These are phyloP conservation scores for Larimichthys crocea DNA, from an alignment of 2,113 vertebrate genomes.

Conservation along the genomic window DNA sequence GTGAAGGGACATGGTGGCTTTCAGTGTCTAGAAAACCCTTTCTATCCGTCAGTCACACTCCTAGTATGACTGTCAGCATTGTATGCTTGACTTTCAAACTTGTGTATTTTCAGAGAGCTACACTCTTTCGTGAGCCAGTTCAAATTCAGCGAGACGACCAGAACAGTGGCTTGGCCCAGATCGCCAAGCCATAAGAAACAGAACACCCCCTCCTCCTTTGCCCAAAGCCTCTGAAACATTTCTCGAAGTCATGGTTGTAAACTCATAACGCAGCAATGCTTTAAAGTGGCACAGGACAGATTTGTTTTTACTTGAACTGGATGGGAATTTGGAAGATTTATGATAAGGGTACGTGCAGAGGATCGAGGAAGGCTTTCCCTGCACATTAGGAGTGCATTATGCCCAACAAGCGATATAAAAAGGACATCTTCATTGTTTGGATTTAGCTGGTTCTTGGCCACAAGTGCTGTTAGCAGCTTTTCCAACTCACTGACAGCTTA, in stretches of 20 bases:
- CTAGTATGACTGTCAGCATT: constrained; percentile 32
- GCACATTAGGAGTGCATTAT: constrained; percentile 39
- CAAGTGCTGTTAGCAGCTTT: constrained; percentile 27
- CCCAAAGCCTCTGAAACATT: constrained; percentile 67
- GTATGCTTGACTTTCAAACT: constrained; percentile 26
- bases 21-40: constrained; percentile 34
- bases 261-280: constrained; percentile 70
- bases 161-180: constrained; percentile 70
- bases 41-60: constrained; percentile 40
- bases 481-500: constrained; percentile 46
- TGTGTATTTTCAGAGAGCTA: constrained; percentile 36
- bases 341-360: constrained; percentile 44
- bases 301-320: constrained; percentile 70
- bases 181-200: constrained; percentile 48
- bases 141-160: constrained; percentile 52
- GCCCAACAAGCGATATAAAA: constrained; percentile 22
- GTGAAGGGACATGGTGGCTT: constrained; percentile 53
- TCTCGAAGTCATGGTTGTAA: constrained; percentile 71
- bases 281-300: constrained; percentile 68
- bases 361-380: constrained; percentile 40
- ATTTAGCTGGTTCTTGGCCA: constrained; percentile 41
- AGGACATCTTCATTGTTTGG: constrained; percentile 52
- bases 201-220: constrained; percentile 12
- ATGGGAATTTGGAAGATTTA: constrained; percentile 63
- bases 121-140: constrained; percentile 42